These are phyloP conservation scores for Scolopax rusticola DNA, from an alignment of 2,797 vertebrate species.

Conservation along the genomic window DNA sequence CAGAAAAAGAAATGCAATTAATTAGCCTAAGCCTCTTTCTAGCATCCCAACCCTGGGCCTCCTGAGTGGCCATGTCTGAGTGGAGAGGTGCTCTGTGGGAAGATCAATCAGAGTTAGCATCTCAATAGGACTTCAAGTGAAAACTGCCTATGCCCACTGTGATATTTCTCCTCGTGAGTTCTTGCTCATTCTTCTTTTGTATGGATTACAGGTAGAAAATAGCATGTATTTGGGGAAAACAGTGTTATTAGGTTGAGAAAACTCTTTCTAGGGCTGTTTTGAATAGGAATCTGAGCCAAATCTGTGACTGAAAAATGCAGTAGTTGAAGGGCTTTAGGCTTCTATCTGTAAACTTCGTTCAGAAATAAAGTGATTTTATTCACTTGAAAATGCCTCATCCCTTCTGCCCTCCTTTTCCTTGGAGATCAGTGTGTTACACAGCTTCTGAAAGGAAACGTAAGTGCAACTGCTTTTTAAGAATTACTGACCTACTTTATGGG, in stretches of 20 bases:
- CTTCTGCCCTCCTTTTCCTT: slow-evolving; percentile 11
- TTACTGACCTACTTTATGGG: slow-evolving; percentile 37
- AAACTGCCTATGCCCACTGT: not conserved
- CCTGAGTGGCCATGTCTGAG: not conserved
- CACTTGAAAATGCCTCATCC: not conserved
- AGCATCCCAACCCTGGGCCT: not conserved
- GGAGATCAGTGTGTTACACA: not conserved
- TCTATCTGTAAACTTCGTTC: not conserved
- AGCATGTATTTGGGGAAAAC: not conserved
- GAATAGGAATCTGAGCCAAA: not conserved
- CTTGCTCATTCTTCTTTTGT: not conserved
- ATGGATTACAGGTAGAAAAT: not conserved
- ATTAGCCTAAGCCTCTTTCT: slow-evolving; percentile 45
- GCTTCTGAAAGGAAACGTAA: not conserved
- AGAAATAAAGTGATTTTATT: not conserved
- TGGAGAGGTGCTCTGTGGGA: not conserved
- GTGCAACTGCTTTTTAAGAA: slow-evolving; percentile 33
- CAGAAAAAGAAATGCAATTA: slow-evolving; percentile 43
- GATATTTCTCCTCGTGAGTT: not conserved
- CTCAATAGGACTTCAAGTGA: not conserved
- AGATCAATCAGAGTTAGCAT: not conserved
- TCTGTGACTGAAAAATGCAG: not conserved
- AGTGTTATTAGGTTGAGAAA: not conserved
- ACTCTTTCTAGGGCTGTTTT: not conserved
- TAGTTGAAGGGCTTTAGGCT: not conserved